Percentiles rank a stretch among this genome's conserved stretches.
These are phyloP conservation scores for Osedax frankpressi DNA, from an alignment of 2,888 invertebrate species.

Conservation along the genomic window DNA sequence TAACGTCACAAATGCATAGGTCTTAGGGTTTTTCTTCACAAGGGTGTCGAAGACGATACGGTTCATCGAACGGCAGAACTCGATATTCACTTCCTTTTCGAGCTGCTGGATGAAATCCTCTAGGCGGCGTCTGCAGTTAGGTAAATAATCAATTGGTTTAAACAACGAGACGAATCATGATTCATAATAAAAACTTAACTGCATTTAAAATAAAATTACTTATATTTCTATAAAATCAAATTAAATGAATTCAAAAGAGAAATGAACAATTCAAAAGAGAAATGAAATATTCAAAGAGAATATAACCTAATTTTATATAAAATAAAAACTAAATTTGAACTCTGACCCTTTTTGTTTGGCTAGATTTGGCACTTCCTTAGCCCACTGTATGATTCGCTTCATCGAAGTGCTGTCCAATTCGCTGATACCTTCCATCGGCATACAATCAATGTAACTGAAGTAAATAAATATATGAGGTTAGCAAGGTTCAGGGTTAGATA, in stretches of 20 bases:
- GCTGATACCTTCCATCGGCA: constrained; percentile 55
- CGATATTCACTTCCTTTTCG: constrained; percentile 46
- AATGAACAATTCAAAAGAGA: too few relatives aligned
- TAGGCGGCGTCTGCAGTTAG: constrained; percentile 30
- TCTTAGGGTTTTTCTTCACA: constrained; percentile 37
- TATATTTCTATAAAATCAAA: too few relatives aligned
- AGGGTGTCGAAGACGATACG: constrained; percentile 46
- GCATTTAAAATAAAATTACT: too few relatives aligned
- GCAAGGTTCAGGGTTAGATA: too few relatives aligned
- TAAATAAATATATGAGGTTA: too few relatives aligned
- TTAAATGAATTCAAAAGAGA: too few relatives aligned
- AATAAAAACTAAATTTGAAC: too few relatives aligned
- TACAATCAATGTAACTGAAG: constrained; percentile 61
- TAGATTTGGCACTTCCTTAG: constrained; percentile 38
- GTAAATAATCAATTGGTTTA: too few relatives aligned
- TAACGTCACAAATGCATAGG: constrained; percentile 46
- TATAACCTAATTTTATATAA: too few relatives aligned
- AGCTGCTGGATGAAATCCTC: constrained; percentile 43
- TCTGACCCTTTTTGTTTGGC: constrained; percentile 39
- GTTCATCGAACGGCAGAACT: constrained; percentile 47
- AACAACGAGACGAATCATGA: too few relatives aligned
- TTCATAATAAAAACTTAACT: too few relatives aligned
- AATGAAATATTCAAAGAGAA: too few relatives aligned
- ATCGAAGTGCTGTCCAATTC: constrained; percentile 49
- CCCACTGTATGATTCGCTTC: constrained; percentile 43